These are phyloP conservation scores for Serilophus lunatus DNA, from an alignment of 2,113 vertebrate genomes.

Conservation along the genomic window DNA sequence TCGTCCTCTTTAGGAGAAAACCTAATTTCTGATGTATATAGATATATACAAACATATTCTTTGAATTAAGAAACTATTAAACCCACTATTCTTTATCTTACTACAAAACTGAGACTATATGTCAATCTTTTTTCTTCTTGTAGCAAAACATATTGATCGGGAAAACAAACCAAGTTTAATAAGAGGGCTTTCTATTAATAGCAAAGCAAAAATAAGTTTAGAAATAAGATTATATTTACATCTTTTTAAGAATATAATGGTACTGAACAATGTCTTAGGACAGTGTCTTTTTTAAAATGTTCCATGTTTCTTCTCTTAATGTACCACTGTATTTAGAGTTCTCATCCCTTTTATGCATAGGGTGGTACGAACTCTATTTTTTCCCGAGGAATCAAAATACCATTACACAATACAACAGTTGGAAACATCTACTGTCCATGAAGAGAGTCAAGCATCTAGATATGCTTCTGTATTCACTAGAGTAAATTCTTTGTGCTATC, in stretches of 20 bases:
- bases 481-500: not conserved
- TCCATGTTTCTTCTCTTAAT: not conserved
- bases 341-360: not conserved
- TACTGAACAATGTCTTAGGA: not conserved
- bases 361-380: not conserved
- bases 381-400: not conserved
- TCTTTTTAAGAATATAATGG: not conserved
- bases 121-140: not conserved
- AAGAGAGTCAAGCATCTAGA: not conserved
- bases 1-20: not conserved
- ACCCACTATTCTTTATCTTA: not conserved
- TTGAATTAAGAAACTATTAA: not conserved
- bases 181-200: not conserved
- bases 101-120: not conserved
- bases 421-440: not conserved
- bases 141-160: not conserved
- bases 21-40: accelerated
- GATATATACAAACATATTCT: not conserved
- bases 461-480: not conserved
- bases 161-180: not conserved
- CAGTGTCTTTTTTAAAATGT: not conserved
- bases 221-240: not conserved
- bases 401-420: not conserved
- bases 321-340: not conserved
- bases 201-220: not conserved